Evolutionary conservation across 1,140 invertebrate genomes (phyloP), one percentile per base, ranked within the genome.

Genomic region (Megalopta genalis): DNA sequence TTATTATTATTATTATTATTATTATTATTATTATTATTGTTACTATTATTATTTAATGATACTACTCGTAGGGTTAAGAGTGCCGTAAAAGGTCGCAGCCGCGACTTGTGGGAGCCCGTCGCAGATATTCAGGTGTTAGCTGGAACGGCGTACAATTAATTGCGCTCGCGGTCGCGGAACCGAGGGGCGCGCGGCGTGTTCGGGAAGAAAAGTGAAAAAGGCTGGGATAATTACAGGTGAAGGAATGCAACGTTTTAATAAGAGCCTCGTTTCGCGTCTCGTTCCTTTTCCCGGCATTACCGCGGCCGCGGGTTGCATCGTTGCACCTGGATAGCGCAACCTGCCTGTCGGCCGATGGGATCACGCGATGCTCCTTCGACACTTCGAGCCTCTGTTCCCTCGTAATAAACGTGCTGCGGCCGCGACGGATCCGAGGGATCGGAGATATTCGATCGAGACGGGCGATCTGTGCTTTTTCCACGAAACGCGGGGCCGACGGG

Each of bases 261-360:
- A 73, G 59, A 63, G 39, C 18, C 59, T 32, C 16, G 57, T 21
- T 14, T 52, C 62, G 62, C 21, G 10, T 27, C 23, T 62, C 39
- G 16, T 72, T 52, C 49, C 18, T 52, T 52, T 21, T 52, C 16
- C 18, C 18, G 16, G 14, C 16, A 2, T 52, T 52, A 21, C 49
- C 49, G 18, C n/a, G 42, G 14, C 10, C 42, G 42, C 42, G 60
- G 42, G 60, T 12, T n/a, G 60, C 70, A 63, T 73, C 70, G 69
- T 5, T 63, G 70, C 72, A 75, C 72, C 72, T 75, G 72, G 62
- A 75, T 74, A 54, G 27, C 62, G 62, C 72, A 65, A 74, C 72
- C 32, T 71, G 57, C 57, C 16, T 57, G 54, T 60, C 60, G 64
- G 25, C 39, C 59, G 25, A n/a, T 60, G 60, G 71, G 9, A 68